These are phyloP conservation scores for Drosophila ochracea DNA, from an alignment of 2,888 invertebrate species.

Conservation along the genomic window DNA sequence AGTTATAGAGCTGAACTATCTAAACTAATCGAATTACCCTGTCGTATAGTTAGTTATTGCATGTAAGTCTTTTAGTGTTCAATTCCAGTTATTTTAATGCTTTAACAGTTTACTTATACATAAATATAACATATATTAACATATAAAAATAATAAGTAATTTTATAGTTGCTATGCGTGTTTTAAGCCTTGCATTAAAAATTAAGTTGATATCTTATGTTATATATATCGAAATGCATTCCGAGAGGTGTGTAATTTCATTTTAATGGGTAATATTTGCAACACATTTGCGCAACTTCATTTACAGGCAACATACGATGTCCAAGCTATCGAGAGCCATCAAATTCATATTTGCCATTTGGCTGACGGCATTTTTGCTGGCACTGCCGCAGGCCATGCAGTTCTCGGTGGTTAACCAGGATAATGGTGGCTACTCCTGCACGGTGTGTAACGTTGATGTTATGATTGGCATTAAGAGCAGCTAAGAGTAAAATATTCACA, in stretches of 20 bases:
- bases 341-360: slow-evolving; percentile 93
- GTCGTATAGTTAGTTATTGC: no score
- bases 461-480: slow-evolving; percentile 19
- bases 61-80: not conserved
- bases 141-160: not conserved
- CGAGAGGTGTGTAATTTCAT: not conserved
- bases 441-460: slow-evolving; percentile 75
- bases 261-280: slow-evolving; percentile 2
- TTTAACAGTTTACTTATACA: not conserved
- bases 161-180: not conserved
- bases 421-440: slow-evolving; percentile 83
- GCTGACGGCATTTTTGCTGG: slow-evolving; percentile 90
- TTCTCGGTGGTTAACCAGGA: slow-evolving; percentile 83
- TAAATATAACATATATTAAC: not conserved
- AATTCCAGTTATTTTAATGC: no score
- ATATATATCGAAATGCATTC: not conserved
- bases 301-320: slow-evolving; percentile 90
- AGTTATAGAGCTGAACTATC: not conserved
- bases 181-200: not conserved
- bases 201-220: not conserved
- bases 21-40: not conserved
- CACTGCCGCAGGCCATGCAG: slow-evolving; percentile 89
- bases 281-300: slow-evolving; percentile 13
- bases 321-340: slow-evolving; percentile 93
- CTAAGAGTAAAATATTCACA: slow-evolving; percentile 1